Conservation (phyloP, 2,888 invertebrate genomes). For the Lasius platythorax region DNA sequence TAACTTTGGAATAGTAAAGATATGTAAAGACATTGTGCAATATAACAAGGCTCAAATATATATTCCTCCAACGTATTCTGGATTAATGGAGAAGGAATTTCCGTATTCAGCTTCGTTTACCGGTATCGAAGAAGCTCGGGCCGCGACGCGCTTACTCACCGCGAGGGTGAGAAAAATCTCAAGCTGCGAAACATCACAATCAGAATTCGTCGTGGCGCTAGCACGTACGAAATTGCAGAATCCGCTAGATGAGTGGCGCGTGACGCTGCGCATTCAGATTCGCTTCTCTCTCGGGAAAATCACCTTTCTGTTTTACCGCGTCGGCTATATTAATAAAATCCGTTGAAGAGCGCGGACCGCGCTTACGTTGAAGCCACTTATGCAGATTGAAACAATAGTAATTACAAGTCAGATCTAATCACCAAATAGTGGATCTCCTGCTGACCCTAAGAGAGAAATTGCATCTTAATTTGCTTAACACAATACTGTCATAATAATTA, state of each 20-base stretch:
- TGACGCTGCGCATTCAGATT: conserved; percentile 23
- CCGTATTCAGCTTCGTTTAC: conserved; percentile 4
- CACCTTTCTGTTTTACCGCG: background rate
- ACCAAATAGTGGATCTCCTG: background rate
- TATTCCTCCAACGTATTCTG: background rate
- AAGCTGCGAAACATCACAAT: conserved; percentile 31
- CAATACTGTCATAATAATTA: background rate
- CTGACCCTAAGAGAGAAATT: background rate
- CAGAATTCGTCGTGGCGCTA: conserved; percentile 30
- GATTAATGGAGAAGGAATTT: conserved; percentile 2
- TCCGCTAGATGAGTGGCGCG: conserved; percentile 26
- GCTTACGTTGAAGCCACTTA: background rate
- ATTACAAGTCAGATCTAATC: conserved; percentile 1
- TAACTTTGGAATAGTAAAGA: background rate
- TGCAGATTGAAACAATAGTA: background rate
- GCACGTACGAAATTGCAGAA: conserved; percentile 47
- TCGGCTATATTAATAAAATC: conserved; percentile 28
- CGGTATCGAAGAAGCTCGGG: conserved; percentile 5
- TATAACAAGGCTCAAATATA: background rate
- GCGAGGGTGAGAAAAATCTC: background rate
- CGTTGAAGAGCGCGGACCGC: background rate
- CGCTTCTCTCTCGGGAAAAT: background rate
- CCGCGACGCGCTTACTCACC: background rate
- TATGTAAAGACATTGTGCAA: background rate
- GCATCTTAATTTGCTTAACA: background rate